Evolutionary conservation across 2,888 invertebrate genomes (phyloP).

Genomic region (Erpobdella octoculata): DNA sequence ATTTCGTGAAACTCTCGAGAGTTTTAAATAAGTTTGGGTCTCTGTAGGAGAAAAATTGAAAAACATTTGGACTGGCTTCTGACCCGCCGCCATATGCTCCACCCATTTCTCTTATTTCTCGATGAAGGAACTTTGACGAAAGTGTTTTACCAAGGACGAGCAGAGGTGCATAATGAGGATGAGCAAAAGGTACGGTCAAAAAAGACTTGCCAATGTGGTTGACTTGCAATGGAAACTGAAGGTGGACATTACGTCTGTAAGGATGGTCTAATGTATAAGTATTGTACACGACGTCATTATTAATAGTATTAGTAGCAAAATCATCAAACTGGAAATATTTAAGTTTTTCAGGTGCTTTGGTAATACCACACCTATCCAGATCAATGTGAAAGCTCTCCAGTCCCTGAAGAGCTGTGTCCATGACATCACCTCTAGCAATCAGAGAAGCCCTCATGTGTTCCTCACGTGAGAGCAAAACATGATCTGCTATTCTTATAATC

Average conservation of each 20-base stretch:
- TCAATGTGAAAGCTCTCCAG: background rate
- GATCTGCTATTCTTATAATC: background rate
- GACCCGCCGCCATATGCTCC: constrained; percentile 90
- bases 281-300: background rate
- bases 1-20: constrained; percentile 69
- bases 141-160: constrained; percentile 69
- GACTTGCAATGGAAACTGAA: constrained; percentile 76
- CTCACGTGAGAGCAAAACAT: background rate
- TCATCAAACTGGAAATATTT: too few species aligned
- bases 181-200: constrained; percentile 68
- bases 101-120: constrained; percentile 76
- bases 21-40: constrained; percentile 78
- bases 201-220: constrained; percentile 76
- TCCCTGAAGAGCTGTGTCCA: background rate
- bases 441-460: background rate
- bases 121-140: constrained; percentile 73
- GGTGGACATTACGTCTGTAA: constrained; percentile 56
- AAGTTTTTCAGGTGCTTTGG: too few species aligned
- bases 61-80: constrained; percentile 65
- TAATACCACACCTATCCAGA: background rate
- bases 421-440: background rate
- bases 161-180: constrained; percentile 67
- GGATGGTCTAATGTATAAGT: background rate
- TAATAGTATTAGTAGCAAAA: background rate
- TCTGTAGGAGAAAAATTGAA: constrained; percentile 78